These are phyloP conservation scores for Drosophila nigrodunni DNA, from an alignment of 1,140 invertebrate genomes.

Conservation along the genomic window DNA sequence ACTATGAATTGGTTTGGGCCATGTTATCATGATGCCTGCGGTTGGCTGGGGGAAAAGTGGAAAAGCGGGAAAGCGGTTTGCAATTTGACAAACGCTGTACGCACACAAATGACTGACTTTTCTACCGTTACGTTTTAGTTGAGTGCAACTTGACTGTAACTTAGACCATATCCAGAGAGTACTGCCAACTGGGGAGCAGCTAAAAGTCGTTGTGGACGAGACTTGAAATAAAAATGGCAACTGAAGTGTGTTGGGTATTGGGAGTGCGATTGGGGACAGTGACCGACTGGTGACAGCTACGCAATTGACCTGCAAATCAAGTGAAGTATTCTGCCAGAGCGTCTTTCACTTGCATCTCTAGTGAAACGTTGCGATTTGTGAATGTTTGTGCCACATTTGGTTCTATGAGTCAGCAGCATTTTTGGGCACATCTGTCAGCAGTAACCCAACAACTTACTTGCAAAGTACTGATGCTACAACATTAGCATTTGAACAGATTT, in stretches of 20 bases:
- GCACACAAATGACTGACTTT: slow-evolving; percentile 65
- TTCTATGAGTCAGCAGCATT: slow-evolving; percentile 56
- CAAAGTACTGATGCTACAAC: neutral
- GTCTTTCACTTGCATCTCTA: slow-evolving; percentile 34
- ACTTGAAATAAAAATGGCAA: too few relatives aligned
- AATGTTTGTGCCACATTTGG: slow-evolving; percentile 30
- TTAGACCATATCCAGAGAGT: slow-evolving; percentile 34
- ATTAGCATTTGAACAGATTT: neutral
- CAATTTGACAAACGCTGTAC: slow-evolving; percentile 78
- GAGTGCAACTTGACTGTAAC: slow-evolving; percentile 51
- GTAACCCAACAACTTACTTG: neutral
- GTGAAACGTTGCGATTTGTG: slow-evolving; percentile 16
- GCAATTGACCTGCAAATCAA: slow-evolving; percentile 75
- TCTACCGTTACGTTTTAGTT: slow-evolving; percentile 62
- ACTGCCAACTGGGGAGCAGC: slow-evolving; percentile 34
- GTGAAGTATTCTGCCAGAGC: slow-evolving; percentile 43
- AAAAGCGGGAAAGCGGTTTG: slow-evolving; percentile 48
- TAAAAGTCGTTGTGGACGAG: slow-evolving; percentile 4
- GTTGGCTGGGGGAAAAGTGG: slow-evolving; percentile 13
- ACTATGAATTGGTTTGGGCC: slow-evolving; percentile 18
- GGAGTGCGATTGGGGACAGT: slow-evolving; percentile 26
- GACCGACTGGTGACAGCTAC: slow-evolving; percentile 55
- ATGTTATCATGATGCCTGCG: slow-evolving; percentile 1
- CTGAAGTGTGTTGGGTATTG: neutral
- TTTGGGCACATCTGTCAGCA: slow-evolving; percentile 23